phyloP scores from a whole-genome alignment of 2,113 vertebrate genomes.

The Suncus etruscus region DNA sequence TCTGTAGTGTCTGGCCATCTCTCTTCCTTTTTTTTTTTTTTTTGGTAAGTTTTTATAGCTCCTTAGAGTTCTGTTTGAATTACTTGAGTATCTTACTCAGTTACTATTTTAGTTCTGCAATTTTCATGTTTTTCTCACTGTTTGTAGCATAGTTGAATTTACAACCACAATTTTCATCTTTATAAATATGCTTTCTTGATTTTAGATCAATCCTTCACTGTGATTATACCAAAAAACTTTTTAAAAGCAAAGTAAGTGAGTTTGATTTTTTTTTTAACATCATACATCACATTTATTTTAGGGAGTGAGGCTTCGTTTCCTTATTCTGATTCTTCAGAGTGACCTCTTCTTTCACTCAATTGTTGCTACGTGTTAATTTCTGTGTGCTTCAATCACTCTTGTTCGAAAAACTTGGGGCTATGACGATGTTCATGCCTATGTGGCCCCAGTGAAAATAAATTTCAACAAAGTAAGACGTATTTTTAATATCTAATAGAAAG shows the following conservation, averaged over 20 bases:
- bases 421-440: neutral
- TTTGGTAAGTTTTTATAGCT: neutral
- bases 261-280: constrained; percentile 13
- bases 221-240: neutral
- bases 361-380: neutral
- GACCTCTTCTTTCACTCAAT: neutral
- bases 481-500: neutral
- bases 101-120: neutral
- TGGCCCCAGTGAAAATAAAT: neutral
- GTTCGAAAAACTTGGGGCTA: neutral
- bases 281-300: neutral
- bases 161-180: neutral
- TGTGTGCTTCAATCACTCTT: neutral
- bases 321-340: neutral
- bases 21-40: neutral
- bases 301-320: neutral
- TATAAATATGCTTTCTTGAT: constrained; percentile 21
- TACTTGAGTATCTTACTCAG: neutral
- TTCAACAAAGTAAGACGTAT: neutral
- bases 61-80: neutral
- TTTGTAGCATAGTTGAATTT: neutral
- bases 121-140: neutral
- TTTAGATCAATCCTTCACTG: constrained; percentile 15
- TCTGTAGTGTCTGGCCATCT: neutral
- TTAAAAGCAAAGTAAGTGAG: neutral